Base-by-base conservation (phyloP, 2,888 invertebrate species). In the Pachycephus smyrnensis region DNA sequence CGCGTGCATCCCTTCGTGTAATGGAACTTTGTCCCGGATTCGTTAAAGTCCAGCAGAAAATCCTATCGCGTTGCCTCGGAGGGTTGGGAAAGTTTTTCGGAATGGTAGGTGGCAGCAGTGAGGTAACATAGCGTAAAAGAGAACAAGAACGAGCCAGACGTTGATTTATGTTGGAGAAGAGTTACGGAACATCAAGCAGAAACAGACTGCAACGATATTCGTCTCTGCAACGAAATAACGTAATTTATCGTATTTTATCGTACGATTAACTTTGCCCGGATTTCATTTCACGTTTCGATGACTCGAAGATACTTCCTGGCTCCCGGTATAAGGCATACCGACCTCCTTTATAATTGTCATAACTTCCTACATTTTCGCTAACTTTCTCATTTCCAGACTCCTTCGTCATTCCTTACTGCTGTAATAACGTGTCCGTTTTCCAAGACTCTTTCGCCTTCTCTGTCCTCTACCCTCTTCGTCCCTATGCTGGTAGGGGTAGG, bases 281-380 rank as follows among this genome's bases (percentile, higher is more conserved):
- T 88, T 88, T 88, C 87, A 89, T 89, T 89, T 89, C 89, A 88
- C 89, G 87, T 87, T 80, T 86, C 88, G 87, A 55, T 55, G 23
- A 55, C 55, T 55, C 9, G 15, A 15, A 6, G 23, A 6, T 23
- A 55, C 55, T 55, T 55, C 23, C 0, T 9, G 23, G 23, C 55
- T 55, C 55, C 55, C 2, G 55, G 55, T 23, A 55, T 55, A 15
- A 86, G 87, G 89, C 86, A 86, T 88, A 86, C 79, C 80, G 82
- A 82, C 77, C 23, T 76, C 77, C 78, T 84, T 78, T 85, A 86
- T 87, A 87, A 88, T 88, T 87, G 86, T 87, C 86, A 86, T 86
- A 88, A 86, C 86, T 87, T 87, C 84, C 85, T 82, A 84, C 81
- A 84, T 86, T 85, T 85, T 84, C 83, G 83, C 82, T 74, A 55